Evolutionary conservation across 1,140 invertebrate genomes (phyloP).

Genomic region (Meteorus sp.): DNA sequence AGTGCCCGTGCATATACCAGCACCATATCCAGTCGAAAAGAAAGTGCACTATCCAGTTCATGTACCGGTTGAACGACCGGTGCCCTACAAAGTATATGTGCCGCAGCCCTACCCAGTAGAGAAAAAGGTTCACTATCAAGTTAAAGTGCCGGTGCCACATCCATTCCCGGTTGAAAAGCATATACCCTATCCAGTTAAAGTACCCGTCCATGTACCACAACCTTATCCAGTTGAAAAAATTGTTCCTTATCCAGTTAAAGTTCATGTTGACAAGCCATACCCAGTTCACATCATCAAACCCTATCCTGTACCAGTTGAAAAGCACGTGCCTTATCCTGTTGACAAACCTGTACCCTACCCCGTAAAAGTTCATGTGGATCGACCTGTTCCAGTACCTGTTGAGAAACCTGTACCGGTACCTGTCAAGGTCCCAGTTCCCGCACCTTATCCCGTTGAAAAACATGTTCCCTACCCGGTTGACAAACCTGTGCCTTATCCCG

Average conservation of each 20-base stretch:
- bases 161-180: conserved; percentile 62
- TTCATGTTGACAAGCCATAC: conserved; percentile 45
- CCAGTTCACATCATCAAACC: conserved; percentile 52
- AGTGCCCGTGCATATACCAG: conserved; percentile 65
- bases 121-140: conserved; percentile 64
- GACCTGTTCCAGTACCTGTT: conserved; percentile 54
- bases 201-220: conserved; percentile 59
- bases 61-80: conserved; percentile 67
- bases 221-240: conserved; percentile 59
- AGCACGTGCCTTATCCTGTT: conserved; percentile 49
- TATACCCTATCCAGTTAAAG: conserved; percentile 64
- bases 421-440: conserved; percentile 44
- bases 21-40: conserved; percentile 73
- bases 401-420: conserved; percentile 62
- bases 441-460: conserved; percentile 43
- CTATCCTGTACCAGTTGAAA: conserved; percentile 36
- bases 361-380: conserved; percentile 57
- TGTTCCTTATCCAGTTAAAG: conserved; percentile 56
- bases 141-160: conserved; percentile 61
- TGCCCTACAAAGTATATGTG: conserved; percentile 68
- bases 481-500: conserved; percentile 37
- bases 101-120: conserved; percentile 68
- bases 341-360: conserved; percentile 60
- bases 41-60: conserved; percentile 70
- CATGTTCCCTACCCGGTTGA: conserved; percentile 37